Evolutionary conservation across 2,888 invertebrate genomes (phyloP).

Genomic region (Amphimallon solstitiale): DNA sequence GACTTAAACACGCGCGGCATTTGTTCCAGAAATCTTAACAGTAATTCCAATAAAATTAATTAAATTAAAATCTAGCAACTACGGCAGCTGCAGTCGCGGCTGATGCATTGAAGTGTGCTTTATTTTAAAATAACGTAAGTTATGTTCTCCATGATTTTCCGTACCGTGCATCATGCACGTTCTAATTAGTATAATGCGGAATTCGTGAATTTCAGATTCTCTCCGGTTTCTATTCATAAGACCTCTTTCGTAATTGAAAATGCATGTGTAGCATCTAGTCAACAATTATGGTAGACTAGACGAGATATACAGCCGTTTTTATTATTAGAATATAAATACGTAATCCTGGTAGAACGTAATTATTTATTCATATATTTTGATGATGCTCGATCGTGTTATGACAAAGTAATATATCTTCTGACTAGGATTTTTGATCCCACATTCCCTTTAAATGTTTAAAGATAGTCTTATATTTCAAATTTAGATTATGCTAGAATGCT

Average conservation of each 20-base stretch:
- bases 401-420: no score
- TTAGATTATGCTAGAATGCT: no score
- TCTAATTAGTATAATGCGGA: slow-evolving; percentile 26
- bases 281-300: neutral
- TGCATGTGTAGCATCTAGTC: neutral
- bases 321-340: no score
- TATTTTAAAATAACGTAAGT: slow-evolving; percentile 25
- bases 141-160: slow-evolving; percentile 6
- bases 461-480: no score
- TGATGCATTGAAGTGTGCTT: slow-evolving; percentile 17
- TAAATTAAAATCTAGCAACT: slow-evolving; percentile 10
- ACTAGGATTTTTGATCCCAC: no score
- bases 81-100: slow-evolving; percentile 1
- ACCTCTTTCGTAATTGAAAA: slow-evolving; percentile 2
- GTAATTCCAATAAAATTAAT: slow-evolving; percentile 24
- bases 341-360: no score
- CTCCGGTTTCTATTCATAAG: slow-evolving; percentile 9
- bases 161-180: slow-evolving; percentile 1
- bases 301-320: neutral
- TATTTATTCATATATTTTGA: no score
- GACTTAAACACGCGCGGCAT: neutral
- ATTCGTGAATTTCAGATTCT: slow-evolving; percentile 16
- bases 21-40: slow-evolving; percentile 11
- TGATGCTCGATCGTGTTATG: no score
- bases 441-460: no score